Base-by-base conservation (phyloP, 1,140 invertebrate genomes). In the Musca vetustissima region DNA sequence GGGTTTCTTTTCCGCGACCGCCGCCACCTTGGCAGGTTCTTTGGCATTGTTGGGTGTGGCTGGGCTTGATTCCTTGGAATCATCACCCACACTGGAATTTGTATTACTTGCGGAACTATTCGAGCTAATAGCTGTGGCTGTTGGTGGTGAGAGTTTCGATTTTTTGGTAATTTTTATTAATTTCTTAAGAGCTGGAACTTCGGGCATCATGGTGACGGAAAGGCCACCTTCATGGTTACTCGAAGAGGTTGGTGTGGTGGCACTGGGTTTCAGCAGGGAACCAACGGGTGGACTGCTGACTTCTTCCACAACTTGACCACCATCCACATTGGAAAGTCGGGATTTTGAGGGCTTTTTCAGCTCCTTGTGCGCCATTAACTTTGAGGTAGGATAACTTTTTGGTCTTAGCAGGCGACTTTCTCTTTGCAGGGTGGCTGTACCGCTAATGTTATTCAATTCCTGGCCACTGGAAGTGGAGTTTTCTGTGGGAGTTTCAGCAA, bases 331-430 rank as follows among this genome's bases (percentile, higher is more conserved):
- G 2, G 70, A 71, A 6, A 78, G 76, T 43, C 78, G 80, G 52
- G 74, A 72, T 0, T 75, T 75, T 4, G 77, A 72, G 15, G 24
- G 59, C 50, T 77, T 77, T 13, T 76, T 73, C 9, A 76, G 48
- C n/a, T 81, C 80, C n/a, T 82, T 82, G n/a, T 78, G 76, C 32
- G 78, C 73, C 14, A 75, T 66, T 15, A 83, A 9, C 59, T 82
- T 83, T 43, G 79, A 80, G 53, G 78, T 79, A 15, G 87, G 87
- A 78, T 87, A 88, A 73, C 87, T 87, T 71, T 87, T 87, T 3
- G 80, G 80, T 11, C 80, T 73, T 66, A 82, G 76, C 8, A 80
- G 48, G 13, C 78, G 71, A 50, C 76, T 77, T 52, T 82, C 78
- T 6, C 74, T 43, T 43, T 43, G 36, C 36, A 43, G 72, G 0